Evolutionary conservation across 2,797 vertebrate genomes (phyloP).

Genomic region (Gambelia wislizenii): DNA sequence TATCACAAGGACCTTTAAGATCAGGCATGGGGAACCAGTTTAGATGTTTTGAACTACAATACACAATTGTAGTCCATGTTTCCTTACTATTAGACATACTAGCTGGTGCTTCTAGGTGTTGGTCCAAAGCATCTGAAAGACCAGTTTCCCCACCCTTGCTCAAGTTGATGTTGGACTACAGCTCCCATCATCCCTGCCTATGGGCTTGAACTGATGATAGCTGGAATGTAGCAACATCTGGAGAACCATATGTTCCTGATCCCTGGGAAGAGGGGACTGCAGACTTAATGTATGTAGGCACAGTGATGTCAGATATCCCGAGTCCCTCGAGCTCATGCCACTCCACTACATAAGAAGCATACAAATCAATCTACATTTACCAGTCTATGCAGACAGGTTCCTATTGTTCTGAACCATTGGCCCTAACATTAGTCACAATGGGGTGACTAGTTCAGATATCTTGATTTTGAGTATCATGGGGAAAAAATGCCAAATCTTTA

Average conservation of each 20-base stretch:
- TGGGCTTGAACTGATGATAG: background rate
- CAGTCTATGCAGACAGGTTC: no score
- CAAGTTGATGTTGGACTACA: background rate
- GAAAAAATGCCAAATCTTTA: no score
- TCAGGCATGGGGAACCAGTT: background rate
- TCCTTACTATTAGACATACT: background rate
- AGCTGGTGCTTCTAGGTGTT: background rate
- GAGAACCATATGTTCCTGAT: background rate
- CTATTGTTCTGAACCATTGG: no score
- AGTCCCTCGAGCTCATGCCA: background rate
- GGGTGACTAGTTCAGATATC: background rate
- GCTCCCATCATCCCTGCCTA: background rate
- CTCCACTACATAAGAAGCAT: background rate
- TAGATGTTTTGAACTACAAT: background rate
- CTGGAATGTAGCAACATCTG: background rate
- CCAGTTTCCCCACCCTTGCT: background rate
- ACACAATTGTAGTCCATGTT: no score
- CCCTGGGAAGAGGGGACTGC: no score
- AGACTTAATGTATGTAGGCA: background rate
- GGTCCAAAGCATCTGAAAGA: background rate
- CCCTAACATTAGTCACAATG: no score
- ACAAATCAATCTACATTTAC: background rate
- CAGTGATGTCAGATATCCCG: background rate
- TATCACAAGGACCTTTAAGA: background rate
- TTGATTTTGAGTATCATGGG: background rate